phyloP scores from a whole-genome alignment of 2,113 vertebrate genomes.

The Taxidea taxus region DNA sequence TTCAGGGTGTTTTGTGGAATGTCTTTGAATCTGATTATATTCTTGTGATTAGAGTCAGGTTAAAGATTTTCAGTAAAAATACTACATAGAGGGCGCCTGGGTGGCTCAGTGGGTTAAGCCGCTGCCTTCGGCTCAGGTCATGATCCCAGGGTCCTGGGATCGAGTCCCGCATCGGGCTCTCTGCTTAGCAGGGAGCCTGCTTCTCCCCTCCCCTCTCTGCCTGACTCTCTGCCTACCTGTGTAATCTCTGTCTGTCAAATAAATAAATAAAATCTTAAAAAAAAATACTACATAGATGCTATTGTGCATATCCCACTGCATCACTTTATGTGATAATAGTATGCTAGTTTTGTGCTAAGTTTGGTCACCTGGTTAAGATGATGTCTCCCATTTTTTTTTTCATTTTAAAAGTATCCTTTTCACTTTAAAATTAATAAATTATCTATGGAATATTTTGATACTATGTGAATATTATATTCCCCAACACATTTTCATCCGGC shows the following conservation, averaged over 20 bases:
- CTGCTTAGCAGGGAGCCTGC: too few relatives aligned
- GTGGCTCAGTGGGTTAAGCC: too few relatives aligned
- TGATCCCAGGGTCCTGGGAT: too few relatives aligned
- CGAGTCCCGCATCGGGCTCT: too few relatives aligned
- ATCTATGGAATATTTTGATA: background rate
- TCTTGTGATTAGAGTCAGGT: background rate
- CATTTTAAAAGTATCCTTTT: background rate
- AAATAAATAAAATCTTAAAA: too few relatives aligned
- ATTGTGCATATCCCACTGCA: background rate
- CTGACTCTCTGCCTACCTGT: too few relatives aligned
- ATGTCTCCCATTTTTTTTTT: background rate
- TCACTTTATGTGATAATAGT: background rate
- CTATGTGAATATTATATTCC: background rate
- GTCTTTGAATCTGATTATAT: background rate
- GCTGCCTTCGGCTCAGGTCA: too few relatives aligned
- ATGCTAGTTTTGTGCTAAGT: background rate
- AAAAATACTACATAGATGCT: background rate
- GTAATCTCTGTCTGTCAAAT: too few relatives aligned
- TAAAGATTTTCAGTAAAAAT: background rate
- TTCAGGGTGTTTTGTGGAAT: background rate
- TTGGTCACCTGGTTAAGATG: background rate
- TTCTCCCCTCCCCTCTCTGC: too few relatives aligned
- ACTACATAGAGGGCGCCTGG: too few relatives aligned
- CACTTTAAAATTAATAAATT: background rate
- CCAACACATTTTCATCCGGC: background rate